A percentile compares a stretch with the other conserved stretches of the same genome.
phyloP scores from a whole-genome alignment of 2,888 invertebrate genomes.

The Notocelia uddmanniana region DNA sequence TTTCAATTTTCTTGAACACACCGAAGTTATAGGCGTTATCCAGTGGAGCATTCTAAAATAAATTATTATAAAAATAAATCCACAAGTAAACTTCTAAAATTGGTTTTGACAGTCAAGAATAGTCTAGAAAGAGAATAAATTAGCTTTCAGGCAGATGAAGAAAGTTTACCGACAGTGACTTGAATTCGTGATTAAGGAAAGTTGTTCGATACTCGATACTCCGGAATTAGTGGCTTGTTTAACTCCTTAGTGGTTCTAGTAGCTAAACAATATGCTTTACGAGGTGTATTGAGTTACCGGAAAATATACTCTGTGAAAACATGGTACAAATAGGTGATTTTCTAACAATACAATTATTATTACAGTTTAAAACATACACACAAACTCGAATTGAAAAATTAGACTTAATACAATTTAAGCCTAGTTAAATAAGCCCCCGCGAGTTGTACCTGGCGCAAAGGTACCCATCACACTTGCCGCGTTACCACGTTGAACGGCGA shows the following conservation, averaged over 20 bases:
- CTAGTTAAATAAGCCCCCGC: too few relatives aligned
- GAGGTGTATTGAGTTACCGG: neutral
- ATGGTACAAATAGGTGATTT: too few relatives aligned
- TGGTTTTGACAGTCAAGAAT: conserved; percentile 10
- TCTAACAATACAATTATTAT: too few relatives aligned
- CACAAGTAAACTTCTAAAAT: neutral
- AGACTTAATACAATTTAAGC: too few relatives aligned
- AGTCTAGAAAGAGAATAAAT: conserved; percentile 21
- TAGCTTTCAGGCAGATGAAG: conserved; percentile 26
- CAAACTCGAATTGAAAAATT: too few relatives aligned
- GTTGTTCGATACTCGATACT: neutral
- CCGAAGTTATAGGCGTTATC: neutral
- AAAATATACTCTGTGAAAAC: neutral
- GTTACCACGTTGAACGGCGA: too few relatives aligned
- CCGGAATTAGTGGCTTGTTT: neutral
- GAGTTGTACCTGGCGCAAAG: too few relatives aligned
- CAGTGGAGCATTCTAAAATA: neutral
- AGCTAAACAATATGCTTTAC: neutral
- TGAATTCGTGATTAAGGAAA: conserved; percentile 27
- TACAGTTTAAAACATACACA: too few relatives aligned
- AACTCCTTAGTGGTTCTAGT: neutral
- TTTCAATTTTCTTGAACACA: neutral
- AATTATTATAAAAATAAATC: neutral
- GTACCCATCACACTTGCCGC: too few relatives aligned
- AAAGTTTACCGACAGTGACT: conserved; percentile 23